These are phyloP conservation scores for Metellina segmentata DNA, from an alignment of 2,888 invertebrate species.

Conservation along the genomic window DNA sequence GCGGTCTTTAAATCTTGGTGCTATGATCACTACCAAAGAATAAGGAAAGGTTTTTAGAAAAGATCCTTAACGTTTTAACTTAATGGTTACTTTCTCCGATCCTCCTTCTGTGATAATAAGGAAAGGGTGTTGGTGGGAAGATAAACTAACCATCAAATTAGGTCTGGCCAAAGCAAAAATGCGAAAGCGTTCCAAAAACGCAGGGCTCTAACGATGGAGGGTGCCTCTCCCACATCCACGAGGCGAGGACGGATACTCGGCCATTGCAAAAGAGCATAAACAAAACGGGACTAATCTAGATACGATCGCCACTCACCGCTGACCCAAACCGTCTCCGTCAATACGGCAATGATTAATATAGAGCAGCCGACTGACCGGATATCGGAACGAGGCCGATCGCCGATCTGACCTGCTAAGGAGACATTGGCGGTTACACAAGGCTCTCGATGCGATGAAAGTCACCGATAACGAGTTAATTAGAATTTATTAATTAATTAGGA, in stretches of 20 bases:
- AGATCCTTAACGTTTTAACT: too few relatives aligned
- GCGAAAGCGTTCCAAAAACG: too few relatives aligned
- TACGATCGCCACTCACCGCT: conserved; percentile 55
- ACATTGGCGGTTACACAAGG: conserved; percentile 44
- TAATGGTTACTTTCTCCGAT: too few relatives aligned
- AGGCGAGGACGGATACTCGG: conserved; percentile 7
- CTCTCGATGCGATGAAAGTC: conserved; percentile 49
- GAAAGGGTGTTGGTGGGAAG: too few relatives aligned
- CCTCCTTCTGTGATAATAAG: too few relatives aligned
- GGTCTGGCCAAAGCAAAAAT: too few relatives aligned
- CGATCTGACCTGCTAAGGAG: conserved; percentile 66
- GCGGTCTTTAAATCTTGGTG: too few relatives aligned
- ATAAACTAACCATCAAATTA: too few relatives aligned
- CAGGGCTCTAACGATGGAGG: too few relatives aligned
- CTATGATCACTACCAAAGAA: too few relatives aligned
- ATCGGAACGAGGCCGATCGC: conserved; percentile 60
- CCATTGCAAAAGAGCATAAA: conserved; percentile 16
- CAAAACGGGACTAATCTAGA: conserved; percentile 39
- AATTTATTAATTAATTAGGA: conserved; percentile 71
- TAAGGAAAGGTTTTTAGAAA: too few relatives aligned
- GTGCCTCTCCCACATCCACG: conserved; percentile 26
- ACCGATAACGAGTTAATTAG: conserved; percentile 66
- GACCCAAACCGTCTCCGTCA: conserved; percentile 56
- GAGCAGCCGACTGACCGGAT: conserved; percentile 64
- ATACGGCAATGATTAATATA: conserved; percentile 69